A percentile compares a stretch with the other conserved stretches of the same genome.
Evolutionary conservation across 2,113 vertebrate species (phyloP).

Genomic region (Rhodinocichla rosea): DNA sequence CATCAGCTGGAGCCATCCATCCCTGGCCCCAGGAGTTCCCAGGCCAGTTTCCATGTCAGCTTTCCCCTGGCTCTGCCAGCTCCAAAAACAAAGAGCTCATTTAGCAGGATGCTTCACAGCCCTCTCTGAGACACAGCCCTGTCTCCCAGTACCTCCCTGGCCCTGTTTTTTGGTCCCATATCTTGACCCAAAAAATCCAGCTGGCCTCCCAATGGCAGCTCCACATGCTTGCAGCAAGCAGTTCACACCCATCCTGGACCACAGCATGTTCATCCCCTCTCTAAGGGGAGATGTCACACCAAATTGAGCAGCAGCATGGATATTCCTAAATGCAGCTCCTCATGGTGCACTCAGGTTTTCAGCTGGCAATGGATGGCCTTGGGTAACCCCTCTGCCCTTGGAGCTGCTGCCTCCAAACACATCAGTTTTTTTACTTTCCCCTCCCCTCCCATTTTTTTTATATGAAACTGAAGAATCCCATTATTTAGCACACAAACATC

Average conservation of each 20-base stretch:
- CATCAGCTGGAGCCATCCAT: not conserved
- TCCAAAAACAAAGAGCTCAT: not conserved
- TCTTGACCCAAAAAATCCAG: not conserved
- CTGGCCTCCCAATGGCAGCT: not conserved
- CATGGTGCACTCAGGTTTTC: not conserved
- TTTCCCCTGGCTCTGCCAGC: not conserved
- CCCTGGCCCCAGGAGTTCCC: not conserved
- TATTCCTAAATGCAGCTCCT: not conserved
- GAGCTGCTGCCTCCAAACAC: not conserved
- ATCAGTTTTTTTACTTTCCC: not conserved
- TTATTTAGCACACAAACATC: conserved; percentile 13
- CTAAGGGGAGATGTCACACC: not conserved
- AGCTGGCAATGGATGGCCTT: not conserved
- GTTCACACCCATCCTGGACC: not conserved
- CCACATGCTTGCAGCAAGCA: accelerated
- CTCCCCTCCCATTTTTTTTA: not conserved
- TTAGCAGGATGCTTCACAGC: not conserved
- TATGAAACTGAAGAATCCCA: conserved; percentile 3
- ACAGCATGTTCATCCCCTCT: not conserved
- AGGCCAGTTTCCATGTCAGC: not conserved
- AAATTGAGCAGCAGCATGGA: not conserved
- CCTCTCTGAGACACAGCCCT: not conserved
- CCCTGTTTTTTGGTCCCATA: not conserved
- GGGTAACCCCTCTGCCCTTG: not conserved
- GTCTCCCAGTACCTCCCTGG: not conserved